Conservation (phyloP, 1,140 invertebrate species). For the Leptinotarsa lineolata region DNA sequence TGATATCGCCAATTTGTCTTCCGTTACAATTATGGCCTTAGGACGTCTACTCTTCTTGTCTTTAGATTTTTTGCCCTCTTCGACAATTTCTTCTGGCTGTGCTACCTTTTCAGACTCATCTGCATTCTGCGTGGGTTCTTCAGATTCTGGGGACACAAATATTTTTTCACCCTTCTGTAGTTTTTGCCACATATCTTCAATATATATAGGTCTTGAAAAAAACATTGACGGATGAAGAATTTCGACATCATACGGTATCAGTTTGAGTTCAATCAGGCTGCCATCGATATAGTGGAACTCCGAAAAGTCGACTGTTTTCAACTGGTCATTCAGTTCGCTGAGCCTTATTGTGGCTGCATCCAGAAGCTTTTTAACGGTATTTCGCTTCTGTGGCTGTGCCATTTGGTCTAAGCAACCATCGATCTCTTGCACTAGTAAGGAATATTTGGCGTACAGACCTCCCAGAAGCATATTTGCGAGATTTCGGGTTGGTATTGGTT, state of each 20-base stretch:
- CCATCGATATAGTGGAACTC: slow-evolving; percentile 67
- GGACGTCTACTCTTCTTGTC: slow-evolving; percentile 27
- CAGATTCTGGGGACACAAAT: slow-evolving; percentile 28
- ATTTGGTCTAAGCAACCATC: slow-evolving; percentile 49
- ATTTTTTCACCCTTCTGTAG: slow-evolving; percentile 43
- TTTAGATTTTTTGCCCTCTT: slow-evolving; percentile 20
- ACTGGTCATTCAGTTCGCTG: slow-evolving; percentile 55
- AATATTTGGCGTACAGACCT: slow-evolving; percentile 49
- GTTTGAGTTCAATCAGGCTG: slow-evolving; percentile 63
- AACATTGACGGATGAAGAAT: slow-evolving; percentile 53
- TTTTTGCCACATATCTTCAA: slow-evolving; percentile 48
- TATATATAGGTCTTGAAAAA: slow-evolving; percentile 39
- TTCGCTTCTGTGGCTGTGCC: slow-evolving; percentile 48
- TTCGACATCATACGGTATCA: slow-evolving; percentile 61
- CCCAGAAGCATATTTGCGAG: slow-evolving; percentile 44
- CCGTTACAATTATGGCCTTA: slow-evolving; percentile 15
- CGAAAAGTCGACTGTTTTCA: slow-evolving; percentile 57
- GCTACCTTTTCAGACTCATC: slow-evolving; percentile 20
- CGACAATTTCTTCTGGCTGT: neutral
- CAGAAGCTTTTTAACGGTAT: slow-evolving; percentile 47
- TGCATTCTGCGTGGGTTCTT: slow-evolving; percentile 8
- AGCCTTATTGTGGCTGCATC: slow-evolving; percentile 48
- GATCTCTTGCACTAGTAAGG: slow-evolving; percentile 48
- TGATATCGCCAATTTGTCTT: slow-evolving; percentile 21
- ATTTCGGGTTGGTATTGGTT: slow-evolving; percentile 40